Base-by-base conservation (phyloP, 2,797 vertebrate genomes). In the Vespertilio murinus region DNA sequence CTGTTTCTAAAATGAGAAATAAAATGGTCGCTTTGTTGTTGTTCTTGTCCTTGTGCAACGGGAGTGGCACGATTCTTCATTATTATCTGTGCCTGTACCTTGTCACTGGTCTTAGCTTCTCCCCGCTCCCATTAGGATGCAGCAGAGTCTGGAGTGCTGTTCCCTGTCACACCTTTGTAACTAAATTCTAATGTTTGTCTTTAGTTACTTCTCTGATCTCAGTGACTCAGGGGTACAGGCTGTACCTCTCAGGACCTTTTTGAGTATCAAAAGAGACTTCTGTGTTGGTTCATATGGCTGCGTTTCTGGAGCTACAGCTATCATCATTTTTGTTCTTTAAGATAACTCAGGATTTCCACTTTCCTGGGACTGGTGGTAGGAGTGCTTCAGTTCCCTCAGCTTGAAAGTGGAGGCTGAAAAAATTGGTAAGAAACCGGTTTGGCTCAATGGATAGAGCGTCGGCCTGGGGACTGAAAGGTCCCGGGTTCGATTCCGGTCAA, bases 1-100 rank as follows among this genome's bases (percentile, higher is more conserved):
- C n/a, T 81, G 14, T 75, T 88, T 61, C 35, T 87, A 65, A 85
- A 65, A 79, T 70, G 25, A 86, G 59, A 74, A 88, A 33, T 8
- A 40, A 33, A 86, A 35, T 28, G 23, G 1, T 45, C 9, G 73
- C 67, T 69, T 86, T 28, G 42, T n/a, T 12, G 0, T 54, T 75
- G 17, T 81, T 69, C 18, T 64, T 13, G 59, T 78, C 71, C 52
- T 33, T 84, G 20, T 42, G 7, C 25, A 49, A 2, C 4, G 16
- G 64, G 42, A 42, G 4, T 17, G 45, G 14, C 20, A 9, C 11
- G 22, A 22, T 25, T 77, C 42, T n/a, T 71, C 8, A 16, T 75
- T 70, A 8, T 42, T n/a, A 13, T 14, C 47, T 81, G 28, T 23
- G 9, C 14, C 1, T 38, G 17, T 9, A 13, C 20, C 25, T 74